A percentile compares a stretch with the other conserved stretches of the same genome.
These are phyloP conservation scores for Pomacea canaliculata DNA, from an alignment of 2,888 invertebrate species.

Conservation along the genomic window DNA sequence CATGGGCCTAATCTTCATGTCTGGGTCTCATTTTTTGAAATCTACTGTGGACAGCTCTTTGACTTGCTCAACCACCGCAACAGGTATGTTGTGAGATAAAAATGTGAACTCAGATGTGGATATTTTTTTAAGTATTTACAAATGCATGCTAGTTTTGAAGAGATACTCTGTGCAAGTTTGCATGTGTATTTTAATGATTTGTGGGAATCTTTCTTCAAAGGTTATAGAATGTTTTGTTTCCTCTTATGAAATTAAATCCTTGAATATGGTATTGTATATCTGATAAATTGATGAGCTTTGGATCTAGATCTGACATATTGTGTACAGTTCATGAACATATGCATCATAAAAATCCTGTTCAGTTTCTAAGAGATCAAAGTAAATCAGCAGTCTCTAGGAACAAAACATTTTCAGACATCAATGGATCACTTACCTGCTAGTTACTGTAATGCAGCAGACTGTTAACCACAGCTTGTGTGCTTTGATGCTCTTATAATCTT, in stretches of 20 bases:
- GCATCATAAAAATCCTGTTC: no score
- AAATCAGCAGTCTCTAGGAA: no score
- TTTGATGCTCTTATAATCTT: neutral
- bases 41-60: constrained; percentile 69
- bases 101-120: neutral
- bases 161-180: neutral
- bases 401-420: no score
- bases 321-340: neutral
- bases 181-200: neutral
- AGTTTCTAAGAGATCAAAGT: no score
- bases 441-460: neutral
- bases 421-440: neutral
- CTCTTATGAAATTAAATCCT: no score
- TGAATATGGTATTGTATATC: no score
- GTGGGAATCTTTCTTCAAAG: no score
- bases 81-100: constrained; percentile 45
- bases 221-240: no score
- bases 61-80: constrained; percentile 68
- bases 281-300: no score
- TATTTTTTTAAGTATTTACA: neutral
- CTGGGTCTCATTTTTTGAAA: constrained; percentile 69
- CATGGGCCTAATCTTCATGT: constrained; percentile 57
- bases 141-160: neutral
- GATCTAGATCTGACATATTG: neutral
- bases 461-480: neutral